Evolutionary conservation across 2,113 vertebrate species (phyloP), one percentile per base, ranked within the genome.

Genomic region (Prochilodus magdalenae): DNA sequence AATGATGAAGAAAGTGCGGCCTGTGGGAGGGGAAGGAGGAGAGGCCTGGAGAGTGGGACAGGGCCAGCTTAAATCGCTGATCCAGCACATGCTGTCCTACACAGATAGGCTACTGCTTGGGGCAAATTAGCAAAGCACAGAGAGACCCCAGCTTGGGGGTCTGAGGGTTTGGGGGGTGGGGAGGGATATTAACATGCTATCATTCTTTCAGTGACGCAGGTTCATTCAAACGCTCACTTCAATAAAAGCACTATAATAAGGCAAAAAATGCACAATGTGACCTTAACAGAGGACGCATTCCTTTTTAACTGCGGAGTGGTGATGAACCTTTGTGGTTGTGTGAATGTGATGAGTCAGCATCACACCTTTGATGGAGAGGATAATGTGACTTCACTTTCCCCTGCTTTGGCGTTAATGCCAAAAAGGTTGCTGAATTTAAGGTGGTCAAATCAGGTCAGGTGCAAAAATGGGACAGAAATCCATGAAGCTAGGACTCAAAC

Each of bases 61-160:
- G 29, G 44, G 77, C 60, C 82, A 26, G 20, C 77, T 26, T 33
- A 67, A 87, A 86, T 18, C 65, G 85, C 89, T 90, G 89, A 91
- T 79, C 67, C 81, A 86, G 88, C 88, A 88, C 59, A 60, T 57
- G 66, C 55, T 78, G 83, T 77, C 86, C 83, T 83, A 65, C 73
- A 84, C 78, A 87, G 80, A 84, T 44, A 80, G 59, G 26, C 75
- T 75, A 66, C 85, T 76, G 71, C 73, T 12, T 71, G 80, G 84
- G 85, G 77, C 77, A 86, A 79, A 62, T 49, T 73, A 33, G 78
- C 51, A 87, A 88, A 78, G 47, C 73, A 60, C 72, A 12, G 65
- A 49, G 57, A 22, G 24, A 44, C 80, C 69, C 26, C 29, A 47
- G 65, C 26, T 24, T 57, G 63, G 60, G 3, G 5, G 29, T 36